Evolutionary conservation across 1,140 invertebrate genomes (phyloP).

Genomic region (Pissodes strobi): DNA sequence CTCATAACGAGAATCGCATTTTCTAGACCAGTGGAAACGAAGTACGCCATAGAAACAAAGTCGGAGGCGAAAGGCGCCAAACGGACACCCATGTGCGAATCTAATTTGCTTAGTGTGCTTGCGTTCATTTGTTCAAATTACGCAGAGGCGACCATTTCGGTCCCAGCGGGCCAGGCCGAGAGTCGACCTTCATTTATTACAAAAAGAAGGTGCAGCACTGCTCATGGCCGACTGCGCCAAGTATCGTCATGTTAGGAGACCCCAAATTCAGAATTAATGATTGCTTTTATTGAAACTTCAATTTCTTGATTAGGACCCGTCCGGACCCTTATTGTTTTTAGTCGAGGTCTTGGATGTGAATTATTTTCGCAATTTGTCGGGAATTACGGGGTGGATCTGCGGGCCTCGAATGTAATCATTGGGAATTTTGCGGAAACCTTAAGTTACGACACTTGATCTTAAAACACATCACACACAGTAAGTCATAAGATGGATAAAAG

Average conservation of each 20-base stretch:
- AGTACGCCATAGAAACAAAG: constrained; percentile 1
- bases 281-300: constrained; percentile 60
- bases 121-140: constrained; percentile 59
- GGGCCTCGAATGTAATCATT: background rate
- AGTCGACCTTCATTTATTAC: constrained; percentile 27
- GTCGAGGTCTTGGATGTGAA: constrained; percentile 37
- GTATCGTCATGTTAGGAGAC: constrained; percentile 48
- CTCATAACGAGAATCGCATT: constrained; percentile 9
- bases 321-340: constrained; percentile 35
- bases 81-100: constrained; percentile 53
- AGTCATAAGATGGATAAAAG: too few relatives aligned
- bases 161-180: constrained; percentile 30
- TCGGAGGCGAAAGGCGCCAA: constrained; percentile 16
- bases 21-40: background rate
- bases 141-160: constrained; percentile 47
- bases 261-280: constrained; percentile 60
- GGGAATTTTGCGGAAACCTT: background rate
- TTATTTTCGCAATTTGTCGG: constrained; percentile 49
- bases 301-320: constrained; percentile 58
- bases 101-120: constrained; percentile 57
- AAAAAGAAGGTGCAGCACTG: constrained; percentile 16
- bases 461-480: too few relatives aligned
- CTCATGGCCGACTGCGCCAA: constrained; percentile 39
- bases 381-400: background rate
- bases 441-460: too few relatives aligned